Percentiles rank a stretch among this genome's conserved stretches.
These are phyloP conservation scores for Coilia nasus DNA, from an alignment of 2,797 vertebrate species.

Conservation along the genomic window DNA sequence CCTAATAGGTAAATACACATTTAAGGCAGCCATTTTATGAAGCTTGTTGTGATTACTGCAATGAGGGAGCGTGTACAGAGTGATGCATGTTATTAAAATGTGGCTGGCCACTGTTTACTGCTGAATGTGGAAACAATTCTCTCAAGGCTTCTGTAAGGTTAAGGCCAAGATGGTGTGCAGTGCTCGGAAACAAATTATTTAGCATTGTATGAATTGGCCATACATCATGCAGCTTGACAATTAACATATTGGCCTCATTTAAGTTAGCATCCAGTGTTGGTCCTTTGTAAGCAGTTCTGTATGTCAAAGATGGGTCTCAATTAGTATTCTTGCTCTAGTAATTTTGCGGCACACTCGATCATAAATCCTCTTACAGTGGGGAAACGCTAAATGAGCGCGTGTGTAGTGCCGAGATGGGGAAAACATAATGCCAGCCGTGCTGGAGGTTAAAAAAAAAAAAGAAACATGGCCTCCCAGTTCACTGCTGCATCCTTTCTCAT, in stretches of 20 bases:
- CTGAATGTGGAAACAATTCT: not conserved
- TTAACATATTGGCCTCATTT: slow-evolving; percentile 25
- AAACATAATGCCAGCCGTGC: not conserved
- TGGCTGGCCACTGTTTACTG: not conserved
- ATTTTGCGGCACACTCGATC: slow-evolving; percentile 1
- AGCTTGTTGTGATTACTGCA: not conserved
- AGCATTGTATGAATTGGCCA: slow-evolving; percentile 25
- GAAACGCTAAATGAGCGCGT: too few species aligned
- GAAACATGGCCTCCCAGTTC: slow-evolving; percentile 18
- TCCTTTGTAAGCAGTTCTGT: slow-evolving; percentile 1
- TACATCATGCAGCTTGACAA: slow-evolving; percentile 17
- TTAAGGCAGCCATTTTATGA: not conserved
- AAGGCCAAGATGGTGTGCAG: not conserved
- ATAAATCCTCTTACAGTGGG: slow-evolving; percentile 22
- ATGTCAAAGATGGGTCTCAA: slow-evolving; percentile 3
- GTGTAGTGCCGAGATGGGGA: not conserved
- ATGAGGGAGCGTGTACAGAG: not conserved
- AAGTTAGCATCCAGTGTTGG: not conserved
- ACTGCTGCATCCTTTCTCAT: slow-evolving; percentile 9
- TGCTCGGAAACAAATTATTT: not conserved
- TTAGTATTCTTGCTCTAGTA: slow-evolving; percentile 22
- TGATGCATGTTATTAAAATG: not conserved
- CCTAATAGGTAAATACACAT: not conserved
- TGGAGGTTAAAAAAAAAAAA: not conserved
- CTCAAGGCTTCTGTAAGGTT: not conserved